Evolutionary conservation across 2,113 vertebrate species (phyloP).

Genomic region (Naja naja): DNA sequence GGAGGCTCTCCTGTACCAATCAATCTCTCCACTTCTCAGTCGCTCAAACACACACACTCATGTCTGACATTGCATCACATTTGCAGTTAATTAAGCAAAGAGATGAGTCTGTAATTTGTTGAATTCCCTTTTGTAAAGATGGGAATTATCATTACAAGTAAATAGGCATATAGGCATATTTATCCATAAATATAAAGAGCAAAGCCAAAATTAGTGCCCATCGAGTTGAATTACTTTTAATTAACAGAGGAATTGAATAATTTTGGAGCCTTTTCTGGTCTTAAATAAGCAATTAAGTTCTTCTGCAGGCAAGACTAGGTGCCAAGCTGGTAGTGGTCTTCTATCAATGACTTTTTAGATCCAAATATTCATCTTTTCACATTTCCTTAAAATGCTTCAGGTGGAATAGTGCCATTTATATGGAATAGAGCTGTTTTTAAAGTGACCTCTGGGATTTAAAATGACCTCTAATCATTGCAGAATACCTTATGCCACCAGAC

Average conservation of each 20-base stretch:
- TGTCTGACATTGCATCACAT: not conserved
- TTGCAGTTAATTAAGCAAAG: not conserved
- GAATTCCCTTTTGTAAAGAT: not conserved
- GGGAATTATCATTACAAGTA: not conserved
- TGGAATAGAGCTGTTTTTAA: not conserved
- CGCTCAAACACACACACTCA: not conserved
- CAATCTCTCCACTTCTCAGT: not conserved
- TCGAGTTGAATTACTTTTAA: not conserved
- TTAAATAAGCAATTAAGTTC: not conserved
- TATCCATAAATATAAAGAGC: not conserved
- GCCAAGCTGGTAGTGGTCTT: not conserved
- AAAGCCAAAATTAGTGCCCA: not conserved
- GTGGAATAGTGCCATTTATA: not conserved
- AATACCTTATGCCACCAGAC: too few relatives aligned
- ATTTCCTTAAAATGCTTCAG: not conserved
- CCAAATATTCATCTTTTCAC: not conserved
- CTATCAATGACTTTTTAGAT: not conserved
- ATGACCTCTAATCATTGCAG: too few relatives aligned
- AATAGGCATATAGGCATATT: not conserved
- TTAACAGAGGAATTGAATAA: not conserved
- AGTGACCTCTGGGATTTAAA: not conserved
- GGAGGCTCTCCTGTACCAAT: not conserved
- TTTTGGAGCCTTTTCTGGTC: not conserved
- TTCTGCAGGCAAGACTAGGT: not conserved
- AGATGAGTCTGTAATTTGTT: not conserved